A percentile compares a stretch with the other conserved stretches of the same genome.
phyloP scores from a whole-genome alignment of 2,113 vertebrate species.

The Pelodiscus sinensis region DNA sequence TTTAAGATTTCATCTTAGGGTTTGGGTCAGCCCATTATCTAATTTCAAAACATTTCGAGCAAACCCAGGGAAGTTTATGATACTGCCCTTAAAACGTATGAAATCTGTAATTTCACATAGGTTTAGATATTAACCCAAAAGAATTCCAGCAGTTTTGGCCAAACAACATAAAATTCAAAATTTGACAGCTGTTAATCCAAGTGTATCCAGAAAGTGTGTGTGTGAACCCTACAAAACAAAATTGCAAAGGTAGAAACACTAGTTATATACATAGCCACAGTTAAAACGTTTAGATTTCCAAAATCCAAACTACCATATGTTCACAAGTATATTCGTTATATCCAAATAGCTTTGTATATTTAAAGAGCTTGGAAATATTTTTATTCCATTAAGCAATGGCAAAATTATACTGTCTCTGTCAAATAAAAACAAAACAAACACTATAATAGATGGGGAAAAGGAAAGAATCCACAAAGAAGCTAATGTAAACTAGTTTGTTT shows the following conservation, averaged over 20 bases:
- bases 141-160: neutral
- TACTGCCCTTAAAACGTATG: neutral
- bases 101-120: neutral
- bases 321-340: constrained; percentile 8
- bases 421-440: neutral
- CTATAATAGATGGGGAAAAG: neutral
- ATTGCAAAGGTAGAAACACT: neutral
- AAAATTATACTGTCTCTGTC: constrained; percentile 14
- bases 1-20: neutral
- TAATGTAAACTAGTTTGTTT: neutral
- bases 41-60: neutral
- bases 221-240: constrained; percentile 6
- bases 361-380: constrained; percentile 1
- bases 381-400: constrained; percentile 7
- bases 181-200: constrained; percentile 7
- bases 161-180: neutral
- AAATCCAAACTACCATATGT: constrained; percentile 5
- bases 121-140: neutral
- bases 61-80: neutral
- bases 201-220: neutral
- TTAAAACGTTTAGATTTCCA: constrained; percentile 31
- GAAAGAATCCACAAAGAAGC: neutral
- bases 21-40: neutral
- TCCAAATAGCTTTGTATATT: constrained; percentile 18
- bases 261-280: neutral